These are phyloP conservation scores for Ptyas mucosa DNA, from an alignment of 2,113 vertebrate species.

Conservation along the genomic window DNA sequence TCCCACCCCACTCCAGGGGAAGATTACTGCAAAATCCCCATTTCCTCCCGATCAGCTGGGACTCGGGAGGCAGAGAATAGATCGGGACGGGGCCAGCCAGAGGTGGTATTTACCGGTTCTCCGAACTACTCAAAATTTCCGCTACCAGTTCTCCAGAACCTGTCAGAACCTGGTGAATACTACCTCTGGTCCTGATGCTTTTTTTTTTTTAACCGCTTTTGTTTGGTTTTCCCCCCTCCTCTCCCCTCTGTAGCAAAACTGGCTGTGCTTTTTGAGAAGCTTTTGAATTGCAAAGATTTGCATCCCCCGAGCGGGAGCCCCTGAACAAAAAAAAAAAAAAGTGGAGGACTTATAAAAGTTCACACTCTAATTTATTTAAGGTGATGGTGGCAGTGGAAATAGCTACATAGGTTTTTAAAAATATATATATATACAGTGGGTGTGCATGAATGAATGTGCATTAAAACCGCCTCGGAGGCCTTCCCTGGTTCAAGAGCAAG, in stretches of 20 bases:
- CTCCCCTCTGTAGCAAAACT: neutral
- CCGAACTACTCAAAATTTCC: too few relatives aligned
- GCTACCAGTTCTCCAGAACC: too few relatives aligned
- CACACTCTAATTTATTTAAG: constrained; percentile 69
- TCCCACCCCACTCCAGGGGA: too few relatives aligned
- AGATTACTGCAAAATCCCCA: too few relatives aligned
- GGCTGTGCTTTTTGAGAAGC: neutral
- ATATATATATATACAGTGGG: constrained; percentile 26
- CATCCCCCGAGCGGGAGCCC: neutral
- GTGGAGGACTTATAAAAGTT: neutral
- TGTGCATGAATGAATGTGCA: neutral
- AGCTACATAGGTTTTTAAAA: constrained; percentile 24
- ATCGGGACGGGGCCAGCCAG: too few relatives aligned
- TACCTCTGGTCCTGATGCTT: too few relatives aligned
- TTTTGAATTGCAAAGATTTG: neutral
- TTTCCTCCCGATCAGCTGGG: too few relatives aligned
- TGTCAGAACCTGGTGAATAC: too few relatives aligned
- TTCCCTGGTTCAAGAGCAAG: constrained; percentile 27
- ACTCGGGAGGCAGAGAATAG: too few relatives aligned
- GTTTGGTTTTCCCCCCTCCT: rapidly evolving
- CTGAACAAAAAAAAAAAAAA: neutral
- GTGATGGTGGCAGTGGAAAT: neutral
- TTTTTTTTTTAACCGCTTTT: too few relatives aligned
- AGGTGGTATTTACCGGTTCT: too few relatives aligned
- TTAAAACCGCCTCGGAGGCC: constrained; percentile 69